Evolutionary conservation across 2,888 invertebrate species (phyloP).

Genomic region (Epinotia nisella): DNA sequence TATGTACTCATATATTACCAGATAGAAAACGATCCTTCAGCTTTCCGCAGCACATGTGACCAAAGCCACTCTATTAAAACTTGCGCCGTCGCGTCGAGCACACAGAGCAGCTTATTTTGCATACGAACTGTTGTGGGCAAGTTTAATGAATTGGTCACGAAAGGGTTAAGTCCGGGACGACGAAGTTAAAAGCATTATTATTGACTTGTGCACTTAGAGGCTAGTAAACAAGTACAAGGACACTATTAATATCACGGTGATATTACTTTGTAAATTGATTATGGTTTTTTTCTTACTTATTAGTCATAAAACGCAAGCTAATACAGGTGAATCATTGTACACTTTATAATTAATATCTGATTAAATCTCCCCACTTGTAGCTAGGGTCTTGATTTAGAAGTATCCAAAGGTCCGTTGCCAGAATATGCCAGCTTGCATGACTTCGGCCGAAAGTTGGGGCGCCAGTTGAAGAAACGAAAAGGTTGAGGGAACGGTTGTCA

Average conservation of each 20-base stretch:
- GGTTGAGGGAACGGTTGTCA: too few species aligned
- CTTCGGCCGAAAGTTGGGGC: too few species aligned
- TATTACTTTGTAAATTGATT: background rate
- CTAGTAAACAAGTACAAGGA: background rate
- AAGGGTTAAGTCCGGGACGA: constrained; percentile 19
- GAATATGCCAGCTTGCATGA: too few species aligned
- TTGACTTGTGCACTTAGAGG: background rate
- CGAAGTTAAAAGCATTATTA: constrained; percentile 20
- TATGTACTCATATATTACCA: background rate
- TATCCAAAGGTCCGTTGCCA: too few species aligned
- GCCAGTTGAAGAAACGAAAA: too few species aligned
- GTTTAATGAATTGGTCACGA: constrained; percentile 41
- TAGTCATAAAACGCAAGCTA: too few species aligned
- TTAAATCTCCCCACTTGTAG: too few species aligned
- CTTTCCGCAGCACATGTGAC: constrained; percentile 27
- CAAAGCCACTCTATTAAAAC: constrained; percentile 51
- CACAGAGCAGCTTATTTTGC: constrained; percentile 47
- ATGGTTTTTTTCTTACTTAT: background rate
- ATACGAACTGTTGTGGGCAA: constrained; percentile 46
- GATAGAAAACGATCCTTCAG: constrained; percentile 19
- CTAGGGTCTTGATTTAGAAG: too few species aligned
- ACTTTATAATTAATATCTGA: too few species aligned
- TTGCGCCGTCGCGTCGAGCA: constrained; percentile 40
- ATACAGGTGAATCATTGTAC: too few species aligned
- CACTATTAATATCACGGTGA: background rate